Conservation (phyloP, 2,113 vertebrate species). For the Microcebus jonahi region DNA sequence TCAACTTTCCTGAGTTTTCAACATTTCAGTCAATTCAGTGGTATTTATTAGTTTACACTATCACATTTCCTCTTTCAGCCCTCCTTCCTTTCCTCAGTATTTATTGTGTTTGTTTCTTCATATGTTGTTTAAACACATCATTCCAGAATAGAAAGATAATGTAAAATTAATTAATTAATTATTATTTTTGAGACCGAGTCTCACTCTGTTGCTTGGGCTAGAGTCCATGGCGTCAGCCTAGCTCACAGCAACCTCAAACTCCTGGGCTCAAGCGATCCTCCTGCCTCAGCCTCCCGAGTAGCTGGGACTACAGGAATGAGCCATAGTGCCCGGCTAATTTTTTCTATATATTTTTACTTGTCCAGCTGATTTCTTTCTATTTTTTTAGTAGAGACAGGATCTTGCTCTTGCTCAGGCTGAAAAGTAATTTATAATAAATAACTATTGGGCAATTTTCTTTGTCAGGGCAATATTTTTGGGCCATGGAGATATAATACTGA, state of each 20-base stretch:
- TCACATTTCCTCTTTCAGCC: background rate
- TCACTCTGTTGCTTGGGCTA: no score
- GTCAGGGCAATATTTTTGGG: background rate
- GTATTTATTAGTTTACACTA: background rate
- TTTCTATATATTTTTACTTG: no score
- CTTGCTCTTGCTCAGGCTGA: no score
- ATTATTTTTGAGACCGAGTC: no score
- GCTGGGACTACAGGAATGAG: no score
- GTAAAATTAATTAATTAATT: background rate
- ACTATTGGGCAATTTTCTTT: background rate
- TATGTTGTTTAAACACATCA: background rate
- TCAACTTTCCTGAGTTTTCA: background rate
- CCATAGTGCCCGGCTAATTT: no score
- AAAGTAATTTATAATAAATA: background rate
- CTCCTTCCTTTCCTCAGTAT: background rate
- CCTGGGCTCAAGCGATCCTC: no score
- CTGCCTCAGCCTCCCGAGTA: no score
- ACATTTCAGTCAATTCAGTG: background rate
- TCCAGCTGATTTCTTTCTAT: no score
- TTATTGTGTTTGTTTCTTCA: background rate
- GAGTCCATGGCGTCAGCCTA: no score
- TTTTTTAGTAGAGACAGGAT: no score
- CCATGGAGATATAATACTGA: background rate
- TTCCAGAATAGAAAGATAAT: background rate
- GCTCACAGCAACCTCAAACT: no score